These are phyloP conservation scores for Tetramorium simillimum DNA, from an alignment of 1,140 invertebrate genomes.

Conservation along the genomic window DNA sequence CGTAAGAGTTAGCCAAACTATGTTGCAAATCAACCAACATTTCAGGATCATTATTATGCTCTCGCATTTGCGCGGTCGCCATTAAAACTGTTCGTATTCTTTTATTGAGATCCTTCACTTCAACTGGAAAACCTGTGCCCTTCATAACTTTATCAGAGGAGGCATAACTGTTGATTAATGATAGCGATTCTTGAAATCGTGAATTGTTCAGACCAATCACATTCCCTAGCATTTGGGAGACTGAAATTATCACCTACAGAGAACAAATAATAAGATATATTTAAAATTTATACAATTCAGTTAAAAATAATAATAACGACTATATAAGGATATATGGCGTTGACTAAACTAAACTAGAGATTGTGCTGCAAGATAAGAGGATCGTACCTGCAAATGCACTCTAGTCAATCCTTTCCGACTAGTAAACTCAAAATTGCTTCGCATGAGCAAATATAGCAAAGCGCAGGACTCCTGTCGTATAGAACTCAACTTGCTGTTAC, in stretches of 20 bases:
- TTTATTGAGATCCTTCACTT: constrained; percentile 97
- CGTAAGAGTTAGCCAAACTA: constrained; percentile 97
- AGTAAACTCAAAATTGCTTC: constrained; percentile 96
- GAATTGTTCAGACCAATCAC: constrained; percentile 94
- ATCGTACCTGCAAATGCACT: constrained; percentile 91
- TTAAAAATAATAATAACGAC: not conserved
- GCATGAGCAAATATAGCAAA: constrained; percentile 95
- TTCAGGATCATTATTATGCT: constrained; percentile 95
- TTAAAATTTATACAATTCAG: not conserved
- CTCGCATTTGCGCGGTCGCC: constrained; percentile 96
- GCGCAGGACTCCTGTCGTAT: constrained; percentile 96
- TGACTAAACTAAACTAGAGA: not conserved
- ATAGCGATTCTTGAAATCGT: constrained; percentile 96
- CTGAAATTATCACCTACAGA: constrained; percentile 93
- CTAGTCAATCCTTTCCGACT: constrained; percentile 93
- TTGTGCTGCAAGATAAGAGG: not conserved
- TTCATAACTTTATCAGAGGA: constrained; percentile 97
- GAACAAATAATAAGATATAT: constrained; percentile 37
- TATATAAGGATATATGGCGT: not conserved
- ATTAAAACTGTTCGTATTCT: constrained; percentile 96
- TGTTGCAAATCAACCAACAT: constrained; percentile 97
- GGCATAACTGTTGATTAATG: constrained; percentile 96
- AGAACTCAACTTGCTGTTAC: constrained; percentile 92
- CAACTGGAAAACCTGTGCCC: constrained; percentile 93
- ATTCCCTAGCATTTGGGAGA: constrained; percentile 95